Evolutionary conservation across 2,797 vertebrate species (phyloP), one percentile per base, ranked within the genome.

Genomic region (Merluccius polli): DNA sequence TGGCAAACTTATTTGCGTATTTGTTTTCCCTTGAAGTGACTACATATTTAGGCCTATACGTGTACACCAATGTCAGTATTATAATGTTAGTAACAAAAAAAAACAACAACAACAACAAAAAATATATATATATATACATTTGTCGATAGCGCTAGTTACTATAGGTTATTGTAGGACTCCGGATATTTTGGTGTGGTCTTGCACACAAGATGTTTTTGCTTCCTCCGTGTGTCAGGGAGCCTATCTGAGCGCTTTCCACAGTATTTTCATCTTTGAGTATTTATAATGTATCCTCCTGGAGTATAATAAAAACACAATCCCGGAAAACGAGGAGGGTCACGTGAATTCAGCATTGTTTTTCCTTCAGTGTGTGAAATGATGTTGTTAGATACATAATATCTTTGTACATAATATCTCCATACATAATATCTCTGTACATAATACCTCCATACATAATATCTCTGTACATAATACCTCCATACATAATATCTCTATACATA

Each of bases 281-380:
- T 93, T 91, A 86, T 85, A 89, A 87, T 88, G 87, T 92, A 90
- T 88, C 86, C 85, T 86, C 59, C 87, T 87, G 88, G 87, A 70
- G 84, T 92, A 89, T 91, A 89, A 89, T 90, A 87, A 87, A 90
- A 70, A 79, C 80, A 85, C 80, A 86, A 82, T 84, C 84, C 87
- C 90, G 86, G 81, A 81, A 86, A 80, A 69, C 75, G 80, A 82
- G 82, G 75, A 75, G 68, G 77, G 80, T 82, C 65, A 1, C 73
- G 77, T 84, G 44, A 75, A 87, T 81, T 77, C 81, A 73, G 44
- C 63, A 75, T 85, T 35, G 77, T 85, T 80, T 72, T 81, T 18
- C 59, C 81, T 82, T 75, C 81, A 4, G 16, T 65, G 59, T 65
- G 59, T 65, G 59, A 65, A 65, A 65, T 13, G 59, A 12, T 65